phyloP scores from a whole-genome alignment of 2,888 invertebrate genomes.

The Lasioglossum zephyrum region DNA sequence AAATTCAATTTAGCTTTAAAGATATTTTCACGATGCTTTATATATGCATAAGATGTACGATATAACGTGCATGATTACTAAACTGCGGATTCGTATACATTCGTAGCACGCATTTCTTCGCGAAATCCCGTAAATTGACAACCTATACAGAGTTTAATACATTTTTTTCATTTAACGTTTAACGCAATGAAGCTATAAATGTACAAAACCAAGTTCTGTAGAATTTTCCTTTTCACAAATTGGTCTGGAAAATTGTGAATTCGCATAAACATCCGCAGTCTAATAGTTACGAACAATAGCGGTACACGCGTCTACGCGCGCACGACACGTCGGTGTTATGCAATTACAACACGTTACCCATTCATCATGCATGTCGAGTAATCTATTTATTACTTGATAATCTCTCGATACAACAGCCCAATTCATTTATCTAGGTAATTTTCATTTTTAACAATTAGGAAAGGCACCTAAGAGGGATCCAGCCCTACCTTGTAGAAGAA shows the following conservation, averaged over 20 bases:
- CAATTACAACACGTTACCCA: conserved; percentile 44
- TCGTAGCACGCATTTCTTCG: not conserved
- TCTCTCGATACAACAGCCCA: conserved; percentile 58
- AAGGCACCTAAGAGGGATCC: conserved; percentile 78
- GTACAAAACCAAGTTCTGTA: not conserved
- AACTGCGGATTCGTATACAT: conserved; percentile 9
- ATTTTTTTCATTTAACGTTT: not conserved
- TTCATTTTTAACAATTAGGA: conserved; percentile 70
- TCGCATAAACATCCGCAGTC: conserved; percentile 4
- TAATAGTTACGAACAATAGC: conserved; percentile 46
- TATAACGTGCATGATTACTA: conserved; percentile 52
- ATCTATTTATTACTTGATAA: conserved; percentile 53
- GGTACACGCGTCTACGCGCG: not conserved
- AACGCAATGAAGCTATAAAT: not conserved
- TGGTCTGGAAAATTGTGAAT: not conserved
- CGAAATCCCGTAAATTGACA: not conserved
- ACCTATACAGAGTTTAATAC: not conserved
- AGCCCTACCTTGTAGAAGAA: conserved; percentile 89
- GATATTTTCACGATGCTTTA: conserved; percentile 32
- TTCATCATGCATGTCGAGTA: conserved; percentile 49
- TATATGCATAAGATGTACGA: conserved; percentile 35
- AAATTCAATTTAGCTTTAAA: conserved; percentile 31
- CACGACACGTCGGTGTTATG: conserved; percentile 52
- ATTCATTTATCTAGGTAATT: conserved; percentile 67
- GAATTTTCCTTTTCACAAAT: not conserved